Conservation (phyloP, 2,888 invertebrate genomes). For the Yponomeuta evonymella region DNA sequence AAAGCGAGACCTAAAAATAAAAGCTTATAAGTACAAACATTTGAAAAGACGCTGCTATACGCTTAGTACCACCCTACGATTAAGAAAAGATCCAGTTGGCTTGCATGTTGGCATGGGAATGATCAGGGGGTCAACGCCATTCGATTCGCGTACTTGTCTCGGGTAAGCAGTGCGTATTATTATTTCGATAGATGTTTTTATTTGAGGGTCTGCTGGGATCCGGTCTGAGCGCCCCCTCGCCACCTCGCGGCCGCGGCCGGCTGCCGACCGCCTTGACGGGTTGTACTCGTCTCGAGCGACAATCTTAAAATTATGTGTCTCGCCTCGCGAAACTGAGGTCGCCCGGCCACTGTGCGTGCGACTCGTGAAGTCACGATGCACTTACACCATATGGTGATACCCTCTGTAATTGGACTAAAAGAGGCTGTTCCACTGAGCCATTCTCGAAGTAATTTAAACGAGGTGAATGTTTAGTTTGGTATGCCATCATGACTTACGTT, state of each 20-base stretch:
- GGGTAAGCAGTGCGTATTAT: slow-evolving; percentile 70
- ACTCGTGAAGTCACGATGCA: not conserved
- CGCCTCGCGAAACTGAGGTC: slow-evolving; percentile 16
- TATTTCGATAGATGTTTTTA: slow-evolving; percentile 75
- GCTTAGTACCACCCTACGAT: slow-evolving; percentile 63
- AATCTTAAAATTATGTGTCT: slow-evolving; percentile 17
- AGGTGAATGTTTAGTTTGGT: not conserved
- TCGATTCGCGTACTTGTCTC: slow-evolving; percentile 70
- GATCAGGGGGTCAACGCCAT: slow-evolving; percentile 73
- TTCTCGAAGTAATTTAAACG: not conserved
- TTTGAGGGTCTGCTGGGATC: slow-evolving; percentile 72
- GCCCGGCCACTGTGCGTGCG: not conserved
- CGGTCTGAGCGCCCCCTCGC: slow-evolving; percentile 71
- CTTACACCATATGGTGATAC: not conserved
- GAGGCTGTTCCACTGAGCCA: not conserved
- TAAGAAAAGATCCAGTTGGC: slow-evolving; percentile 66
- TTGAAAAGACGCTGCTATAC: slow-evolving; percentile 53
- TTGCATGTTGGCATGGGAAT: slow-evolving; percentile 66
- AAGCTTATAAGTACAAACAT: slow-evolving; percentile 67
- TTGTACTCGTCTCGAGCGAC: slow-evolving; percentile 11
- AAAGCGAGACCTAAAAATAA: slow-evolving; percentile 65
- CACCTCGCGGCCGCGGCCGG: slow-evolving; percentile 48
- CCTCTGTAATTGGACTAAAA: not conserved
- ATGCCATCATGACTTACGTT: not conserved
- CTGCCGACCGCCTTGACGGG: slow-evolving; percentile 19